These are phyloP conservation scores for Stenopsyche tienmushanensis DNA, from an alignment of 1,140 invertebrate genomes.

Conservation along the genomic window DNA sequence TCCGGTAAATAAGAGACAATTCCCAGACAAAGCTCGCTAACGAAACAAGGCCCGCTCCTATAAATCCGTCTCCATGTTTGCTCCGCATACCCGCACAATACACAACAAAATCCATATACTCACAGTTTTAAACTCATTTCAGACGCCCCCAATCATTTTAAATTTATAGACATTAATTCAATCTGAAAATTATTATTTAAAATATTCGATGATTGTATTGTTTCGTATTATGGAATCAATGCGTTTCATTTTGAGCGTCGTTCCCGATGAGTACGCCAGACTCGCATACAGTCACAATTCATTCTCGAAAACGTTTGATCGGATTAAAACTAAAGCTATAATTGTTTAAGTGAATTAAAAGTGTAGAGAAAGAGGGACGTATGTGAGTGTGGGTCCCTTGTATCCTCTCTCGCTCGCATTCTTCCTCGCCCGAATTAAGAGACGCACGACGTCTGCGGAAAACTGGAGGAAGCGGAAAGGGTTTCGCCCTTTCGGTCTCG, in stretches of 20 bases:
- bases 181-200: background rate
- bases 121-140: background rate
- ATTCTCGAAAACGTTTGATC: constrained; percentile 41
- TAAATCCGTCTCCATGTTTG: constrained; percentile 22
- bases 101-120: background rate
- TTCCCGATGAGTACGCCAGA: constrained; percentile 23
- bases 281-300: constrained; percentile 15
- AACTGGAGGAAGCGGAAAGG: constrained; percentile 24
- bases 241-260: background rate
- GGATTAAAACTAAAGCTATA: constrained; percentile 43
- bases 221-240: background rate
- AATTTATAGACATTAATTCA: background rate
- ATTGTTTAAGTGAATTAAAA: constrained; percentile 43
- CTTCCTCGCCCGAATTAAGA: constrained; percentile 15
- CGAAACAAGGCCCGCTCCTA: constrained; percentile 25
- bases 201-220: background rate
- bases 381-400: background rate
- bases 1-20: constrained; percentile 31
- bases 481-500: constrained; percentile 1
- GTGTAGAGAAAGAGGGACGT: constrained; percentile 31
- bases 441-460: constrained; percentile 26
- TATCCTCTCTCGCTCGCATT: constrained; percentile 11
- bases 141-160: background rate
- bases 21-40: constrained; percentile 30
- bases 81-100: background rate